Conservation (phyloP, 1,140 invertebrate genomes). For the Phortica variegata region DNA sequence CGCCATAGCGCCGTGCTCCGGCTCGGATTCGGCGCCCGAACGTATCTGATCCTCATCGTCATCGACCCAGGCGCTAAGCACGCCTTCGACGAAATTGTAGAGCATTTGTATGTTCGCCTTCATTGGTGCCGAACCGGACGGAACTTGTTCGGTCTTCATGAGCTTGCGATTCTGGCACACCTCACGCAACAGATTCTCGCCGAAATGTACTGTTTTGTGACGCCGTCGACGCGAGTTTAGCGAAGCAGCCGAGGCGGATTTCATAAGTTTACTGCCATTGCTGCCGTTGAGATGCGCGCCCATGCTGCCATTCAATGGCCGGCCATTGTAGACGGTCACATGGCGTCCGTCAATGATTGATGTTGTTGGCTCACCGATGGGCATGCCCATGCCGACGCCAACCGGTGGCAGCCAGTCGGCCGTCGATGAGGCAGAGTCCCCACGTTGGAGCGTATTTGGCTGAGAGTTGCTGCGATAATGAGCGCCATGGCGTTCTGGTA, state of each 20-base stretch:
- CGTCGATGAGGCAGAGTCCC: slow-evolving; percentile 42
- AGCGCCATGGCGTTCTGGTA: slow-evolving; percentile 19
- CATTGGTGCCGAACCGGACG: slow-evolving; percentile 56
- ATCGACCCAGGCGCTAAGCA: slow-evolving; percentile 68
- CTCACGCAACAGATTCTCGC: slow-evolving; percentile 68
- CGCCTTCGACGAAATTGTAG: slow-evolving; percentile 73
- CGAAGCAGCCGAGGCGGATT: slow-evolving; percentile 58
- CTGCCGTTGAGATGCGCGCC: slow-evolving; percentile 22
- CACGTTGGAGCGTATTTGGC: slow-evolving; percentile 50
- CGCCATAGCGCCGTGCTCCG: slow-evolving; percentile 65
- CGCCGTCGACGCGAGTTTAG: slow-evolving; percentile 64
- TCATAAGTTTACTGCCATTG: slow-evolving; percentile 53
- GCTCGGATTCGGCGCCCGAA: slow-evolving; percentile 66
- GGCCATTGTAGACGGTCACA: slow-evolving; percentile 1
- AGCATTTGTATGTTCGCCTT: slow-evolving; percentile 76
- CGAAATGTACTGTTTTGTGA: slow-evolving; percentile 75
- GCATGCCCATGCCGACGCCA: slow-evolving; percentile 18
- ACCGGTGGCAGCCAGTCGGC: background rate
- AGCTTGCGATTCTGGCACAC: slow-evolving; percentile 65
- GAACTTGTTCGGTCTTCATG: slow-evolving; percentile 54
- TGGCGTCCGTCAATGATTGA: background rate
- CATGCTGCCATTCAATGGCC: slow-evolving; percentile 17
- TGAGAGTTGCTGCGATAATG: slow-evolving; percentile 53
- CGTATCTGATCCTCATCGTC: slow-evolving; percentile 65
- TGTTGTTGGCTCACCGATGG: background rate